Evolutionary conservation across 1,140 invertebrate species (phyloP), one percentile per base, ranked within the genome.

Genomic region (Drosophila pectinifera): DNA sequence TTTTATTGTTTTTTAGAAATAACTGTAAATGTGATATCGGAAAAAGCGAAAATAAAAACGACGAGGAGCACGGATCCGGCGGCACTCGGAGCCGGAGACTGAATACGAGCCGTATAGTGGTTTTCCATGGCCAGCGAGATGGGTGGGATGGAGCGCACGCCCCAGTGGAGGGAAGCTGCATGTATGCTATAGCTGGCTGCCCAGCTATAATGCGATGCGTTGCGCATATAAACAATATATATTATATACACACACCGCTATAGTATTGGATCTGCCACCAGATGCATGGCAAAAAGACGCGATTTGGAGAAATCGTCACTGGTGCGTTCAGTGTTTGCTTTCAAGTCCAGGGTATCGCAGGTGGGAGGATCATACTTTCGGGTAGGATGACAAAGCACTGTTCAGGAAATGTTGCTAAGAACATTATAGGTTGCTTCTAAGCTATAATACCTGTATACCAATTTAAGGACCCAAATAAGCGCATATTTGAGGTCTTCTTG

Each of bases 1-100:
- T 89, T 89, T 89, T 89, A 89, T 89, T 89, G 84, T 89, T 89
- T 89, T 89, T 89, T 89, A 89, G 84, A 89, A 89, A 89, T 68
- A 84, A 90, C 84, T 89, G 84, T 89, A 89, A 89, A 89, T 78
- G 84, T 62, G 62, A 79, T 73, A 88, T 83, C 79, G 78, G 74
- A 83, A 63, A 85, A 85, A 70, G 67, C 78, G 59, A 81, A 85
- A 85, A 86, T 88, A 88, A 86, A 82, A 82, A 84, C 70, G 80
- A 59, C 64, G 61, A 65, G 46, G 38, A 36, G 42, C 41, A 42
- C 64, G 43, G 22, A 79, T 31, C 49, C 63, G 58, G 57, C 54
- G 43, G 48, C 49, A 55, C 16, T 59, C 57, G 39, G 57, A 41
- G 54, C 70, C 61, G 54, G 59, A 54, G 51, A 80, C 88, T 73